Conservation (phyloP, 2,888 invertebrate species). For the Acanthopleura granulata region DNA sequence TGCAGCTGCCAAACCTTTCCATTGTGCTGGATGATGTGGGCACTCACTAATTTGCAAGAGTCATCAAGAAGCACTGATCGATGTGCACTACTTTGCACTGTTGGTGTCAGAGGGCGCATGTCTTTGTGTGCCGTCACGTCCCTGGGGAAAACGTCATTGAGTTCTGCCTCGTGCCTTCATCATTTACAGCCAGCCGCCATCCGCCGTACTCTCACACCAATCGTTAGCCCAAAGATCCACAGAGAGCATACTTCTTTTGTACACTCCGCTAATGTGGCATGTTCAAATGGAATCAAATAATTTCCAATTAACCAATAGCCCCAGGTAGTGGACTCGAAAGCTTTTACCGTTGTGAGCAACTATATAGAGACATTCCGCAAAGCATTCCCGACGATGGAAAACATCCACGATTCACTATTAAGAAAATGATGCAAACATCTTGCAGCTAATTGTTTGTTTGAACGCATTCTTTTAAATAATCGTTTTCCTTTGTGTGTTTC, state of each 20-base stretch:
- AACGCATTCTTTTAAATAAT: too few relatives aligned
- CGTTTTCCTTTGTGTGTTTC: too few relatives aligned
- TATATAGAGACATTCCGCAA: too few relatives aligned
- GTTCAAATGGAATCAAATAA: background rate
- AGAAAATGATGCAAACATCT: too few relatives aligned
- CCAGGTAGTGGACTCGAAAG: background rate
- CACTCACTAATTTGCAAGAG: constrained; percentile 5
- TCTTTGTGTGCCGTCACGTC: constrained; percentile 1
- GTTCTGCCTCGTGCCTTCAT: background rate
- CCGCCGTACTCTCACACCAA: background rate
- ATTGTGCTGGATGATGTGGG: background rate
- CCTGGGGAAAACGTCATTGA: background rate
- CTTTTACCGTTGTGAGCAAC: too few relatives aligned
- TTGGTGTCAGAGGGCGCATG: background rate
- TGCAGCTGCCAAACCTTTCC: background rate
- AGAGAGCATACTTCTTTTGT: background rate
- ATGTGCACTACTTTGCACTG: background rate
- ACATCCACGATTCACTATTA: too few relatives aligned
- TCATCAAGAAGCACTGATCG: constrained; percentile 5
- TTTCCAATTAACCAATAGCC: background rate
- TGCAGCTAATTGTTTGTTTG: too few relatives aligned
- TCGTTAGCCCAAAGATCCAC: background rate
- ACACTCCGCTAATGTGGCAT: background rate
- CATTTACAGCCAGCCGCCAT: constrained; percentile 2
- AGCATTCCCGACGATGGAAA: too few relatives aligned